A percentile compares a stretch with the other conserved stretches of the same genome.
phyloP scores from a whole-genome alignment of 1,140 invertebrate species.

The Whitmania pigra region DNA sequence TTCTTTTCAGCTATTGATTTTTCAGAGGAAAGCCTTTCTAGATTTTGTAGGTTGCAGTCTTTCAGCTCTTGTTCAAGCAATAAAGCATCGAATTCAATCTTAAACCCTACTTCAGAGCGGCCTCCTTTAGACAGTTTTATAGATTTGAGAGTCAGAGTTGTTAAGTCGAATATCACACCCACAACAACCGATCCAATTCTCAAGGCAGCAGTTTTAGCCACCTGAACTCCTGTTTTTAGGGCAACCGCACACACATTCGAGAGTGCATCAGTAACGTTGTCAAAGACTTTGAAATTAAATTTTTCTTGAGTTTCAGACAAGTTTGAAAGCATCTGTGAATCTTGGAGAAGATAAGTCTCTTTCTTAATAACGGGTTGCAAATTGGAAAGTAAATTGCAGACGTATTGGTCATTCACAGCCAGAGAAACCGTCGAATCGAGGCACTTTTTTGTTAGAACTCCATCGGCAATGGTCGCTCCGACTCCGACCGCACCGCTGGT shows the following conservation, averaged over 20 bases:
- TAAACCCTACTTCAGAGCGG: not conserved
- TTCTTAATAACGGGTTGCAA: not conserved
- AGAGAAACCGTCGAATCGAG: not conserved
- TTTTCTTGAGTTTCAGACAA: no score
- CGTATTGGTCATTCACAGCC: not conserved
- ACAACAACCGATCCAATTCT: not conserved
- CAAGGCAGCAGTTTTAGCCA: not conserved
- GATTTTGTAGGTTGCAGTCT: not conserved
- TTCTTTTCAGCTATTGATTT: no score
- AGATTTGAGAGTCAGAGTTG: not conserved
- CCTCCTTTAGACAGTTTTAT: slow-evolving; percentile 4
- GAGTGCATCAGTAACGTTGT: not conserved
- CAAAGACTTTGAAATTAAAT: not conserved
- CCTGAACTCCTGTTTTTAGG: slow-evolving; percentile 3
- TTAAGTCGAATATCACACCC: slow-evolving; percentile 1
- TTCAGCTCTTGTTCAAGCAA: not conserved
- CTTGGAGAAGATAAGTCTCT: not conserved
- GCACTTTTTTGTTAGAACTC: not conserved
- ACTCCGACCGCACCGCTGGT: not conserved
- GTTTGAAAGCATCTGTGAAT: no score
- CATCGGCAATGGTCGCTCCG: not conserved
- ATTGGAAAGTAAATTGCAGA: not conserved
- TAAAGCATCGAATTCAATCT: slow-evolving; percentile 1
- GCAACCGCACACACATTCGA: not conserved
- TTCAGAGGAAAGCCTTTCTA: no score